Evolutionary conservation across 2,797 vertebrate species (phyloP).

Genomic region (Pseudomugil gertrudae): DNA sequence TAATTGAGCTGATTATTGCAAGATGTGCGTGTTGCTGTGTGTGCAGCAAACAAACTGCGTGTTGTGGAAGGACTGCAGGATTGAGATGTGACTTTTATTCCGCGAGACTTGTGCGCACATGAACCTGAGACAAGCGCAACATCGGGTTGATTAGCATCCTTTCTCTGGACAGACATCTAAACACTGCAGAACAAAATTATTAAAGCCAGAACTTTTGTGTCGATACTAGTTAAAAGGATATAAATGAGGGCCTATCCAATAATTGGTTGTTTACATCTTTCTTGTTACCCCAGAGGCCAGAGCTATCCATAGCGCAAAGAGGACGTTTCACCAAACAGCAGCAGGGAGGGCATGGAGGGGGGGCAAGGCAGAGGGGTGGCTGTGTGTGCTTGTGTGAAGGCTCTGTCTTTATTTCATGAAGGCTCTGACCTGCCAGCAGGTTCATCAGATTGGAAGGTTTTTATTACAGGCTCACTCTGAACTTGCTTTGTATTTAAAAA

Average conservation of each 20-base stretch:
- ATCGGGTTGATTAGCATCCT: constrained; percentile 77
- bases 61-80: constrained; percentile 8
- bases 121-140: constrained; percentile 69
- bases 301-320: constrained; percentile 48
- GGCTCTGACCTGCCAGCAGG: constrained; percentile 48
- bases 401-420: constrained; percentile 55
- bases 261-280: constrained; percentile 82
- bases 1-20: constrained; percentile 95
- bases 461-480: constrained; percentile 37
- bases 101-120: constrained; percentile 32
- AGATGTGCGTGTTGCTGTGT: constrained; percentile 82
- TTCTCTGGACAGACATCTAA: constrained; percentile 40
- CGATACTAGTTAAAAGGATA: constrained; percentile 64
- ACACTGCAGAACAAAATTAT: constrained; percentile 55
- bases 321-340: constrained; percentile 63
- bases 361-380: neutral
- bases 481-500: constrained; percentile 35
- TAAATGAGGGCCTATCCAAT: constrained; percentile 75
- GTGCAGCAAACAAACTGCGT: constrained; percentile 36
- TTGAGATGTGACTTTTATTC: constrained; percentile 57
- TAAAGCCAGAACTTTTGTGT: constrained; percentile 74
- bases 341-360: constrained; percentile 2
- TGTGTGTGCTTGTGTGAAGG: constrained; percentile 18
- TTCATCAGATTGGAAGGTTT: constrained; percentile 62
- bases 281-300: constrained; percentile 72